These are phyloP conservation scores for Chaetoderma sp. DNA, from an alignment of 2,888 invertebrate species.

Conservation along the genomic window DNA sequence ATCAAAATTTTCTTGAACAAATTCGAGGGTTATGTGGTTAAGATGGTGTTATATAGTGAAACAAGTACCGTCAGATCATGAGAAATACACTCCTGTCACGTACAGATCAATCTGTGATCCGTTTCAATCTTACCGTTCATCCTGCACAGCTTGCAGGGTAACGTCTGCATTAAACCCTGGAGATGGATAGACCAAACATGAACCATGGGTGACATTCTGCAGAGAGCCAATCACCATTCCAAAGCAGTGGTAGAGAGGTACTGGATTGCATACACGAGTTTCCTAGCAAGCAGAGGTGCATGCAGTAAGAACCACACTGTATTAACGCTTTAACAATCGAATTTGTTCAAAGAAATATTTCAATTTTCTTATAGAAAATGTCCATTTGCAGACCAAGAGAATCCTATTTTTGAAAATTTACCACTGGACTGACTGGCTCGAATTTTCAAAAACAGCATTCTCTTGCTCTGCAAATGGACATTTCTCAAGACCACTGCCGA, in stretches of 20 bases:
- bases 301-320: background rate
- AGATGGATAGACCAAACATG: constrained; percentile 69
- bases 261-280: constrained; percentile 72
- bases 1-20: too few species aligned
- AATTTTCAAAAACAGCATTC: too few species aligned
- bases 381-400: too few species aligned
- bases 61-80: background rate
- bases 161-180: constrained; percentile 74
- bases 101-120: constrained; percentile 77
- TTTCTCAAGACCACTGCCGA: too few species aligned
- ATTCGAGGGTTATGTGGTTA: too few species aligned
- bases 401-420: too few species aligned
- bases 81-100: too few species aligned
- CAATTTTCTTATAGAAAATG: too few species aligned
- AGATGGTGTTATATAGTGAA: background rate
- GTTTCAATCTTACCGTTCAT: constrained; percentile 75
- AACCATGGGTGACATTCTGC: constrained; percentile 73
- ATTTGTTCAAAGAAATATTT: too few species aligned
- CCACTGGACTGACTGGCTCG: too few species aligned
- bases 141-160: constrained; percentile 76
- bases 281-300: constrained; percentile 40
- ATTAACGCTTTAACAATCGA: too few species aligned
- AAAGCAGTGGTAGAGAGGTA: constrained; percentile 87
- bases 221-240: constrained; percentile 78
- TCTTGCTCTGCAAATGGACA: too few species aligned